Evolutionary conservation across 2,888 invertebrate species (phyloP), one percentile per base, ranked within the genome.

Genomic region (Oscheius sp.): DNA sequence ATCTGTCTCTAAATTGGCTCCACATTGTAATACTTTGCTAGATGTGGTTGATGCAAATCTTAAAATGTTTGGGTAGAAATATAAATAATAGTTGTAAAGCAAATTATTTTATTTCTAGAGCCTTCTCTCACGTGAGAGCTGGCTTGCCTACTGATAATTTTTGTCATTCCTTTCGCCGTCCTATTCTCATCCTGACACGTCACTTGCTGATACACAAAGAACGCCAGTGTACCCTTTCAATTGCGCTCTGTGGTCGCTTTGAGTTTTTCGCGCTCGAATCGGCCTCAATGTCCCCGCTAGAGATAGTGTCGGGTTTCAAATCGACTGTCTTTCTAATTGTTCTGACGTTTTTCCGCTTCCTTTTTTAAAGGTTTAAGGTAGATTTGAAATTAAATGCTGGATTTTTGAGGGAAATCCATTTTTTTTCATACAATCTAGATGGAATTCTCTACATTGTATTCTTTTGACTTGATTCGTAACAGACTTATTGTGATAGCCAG

Each of bases 151-250:
- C 5, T 27, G 52, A 52, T 52, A 52, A 52, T 52, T 52, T 52
- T 52, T n/a, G 15, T 42, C 29, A 29, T 52, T 29, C 25, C 29
- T 29, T 29, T 52, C 29, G 48, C 48, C 25, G 48, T 15, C 1
- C 42, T n/a, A n/a, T n/a, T n/a, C n/a, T n/a, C 42, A 3, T 42
- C n/a, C 42, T 42, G 42, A 42, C 42, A 42, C 52, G 52, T 52
- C 52, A 52, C 29, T 52, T 12, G 12, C 8, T 20, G 29, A n/a
- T n/a, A 29, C 23, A 52, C 52, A 52, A 29, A 29, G 52, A 52
- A 52, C 52, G 10, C 52, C 15, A 5, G 15, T 52, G 52, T 52
- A 29, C 52, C 27, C 52, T 25, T 52, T 52, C 52, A 52, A 52
- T 52, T 25, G 52, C 52, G 52, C 52, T 52, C 23, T 27, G 29